A percentile compares a stretch with the other conserved stretches of the same genome.
Evolutionary conservation across 2,113 vertebrate genomes (phyloP).

Genomic region (Tenrec ecaudatus): DNA sequence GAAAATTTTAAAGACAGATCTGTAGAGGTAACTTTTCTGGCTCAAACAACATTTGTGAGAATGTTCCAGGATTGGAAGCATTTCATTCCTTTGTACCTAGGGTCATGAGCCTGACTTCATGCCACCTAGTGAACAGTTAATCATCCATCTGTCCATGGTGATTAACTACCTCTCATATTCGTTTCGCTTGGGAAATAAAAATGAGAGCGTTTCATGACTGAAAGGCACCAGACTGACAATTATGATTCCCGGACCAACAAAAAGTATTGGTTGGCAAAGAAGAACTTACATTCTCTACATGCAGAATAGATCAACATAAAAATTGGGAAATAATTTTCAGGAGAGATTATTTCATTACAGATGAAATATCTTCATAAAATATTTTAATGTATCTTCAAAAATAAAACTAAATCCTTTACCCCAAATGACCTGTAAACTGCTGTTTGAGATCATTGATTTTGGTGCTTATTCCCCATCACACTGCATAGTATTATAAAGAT

Average conservation of each 20-base stretch:
- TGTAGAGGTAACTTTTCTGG: not conserved
- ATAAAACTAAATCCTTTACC: no score
- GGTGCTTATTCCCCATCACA: no score
- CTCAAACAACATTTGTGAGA: no score
- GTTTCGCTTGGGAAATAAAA: conserved; percentile 33
- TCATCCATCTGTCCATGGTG: not conserved
- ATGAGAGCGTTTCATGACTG: conserved; percentile 8
- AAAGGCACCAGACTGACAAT: conserved; percentile 2
- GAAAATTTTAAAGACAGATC: conserved; percentile 24
- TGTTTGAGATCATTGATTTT: no score
- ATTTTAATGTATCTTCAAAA: conserved; percentile 60
- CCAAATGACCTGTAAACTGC: no score
- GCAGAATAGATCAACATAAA: not conserved
- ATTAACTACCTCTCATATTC: not conserved
- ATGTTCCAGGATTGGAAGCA: no score
- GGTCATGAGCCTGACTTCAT: no score
- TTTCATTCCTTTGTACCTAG: no score
- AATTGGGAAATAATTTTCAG: conserved; percentile 49
- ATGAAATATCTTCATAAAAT: conserved; percentile 49
- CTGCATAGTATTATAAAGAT: no score
- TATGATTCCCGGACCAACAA: not conserved
- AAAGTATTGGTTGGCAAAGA: not conserved
- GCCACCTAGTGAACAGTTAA: no score
- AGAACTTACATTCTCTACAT: not conserved
- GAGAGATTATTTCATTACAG: conserved; percentile 51